These are phyloP conservation scores for Conopomorpha cramerella DNA, from an alignment of 1,140 invertebrate genomes.

Conservation along the genomic window DNA sequence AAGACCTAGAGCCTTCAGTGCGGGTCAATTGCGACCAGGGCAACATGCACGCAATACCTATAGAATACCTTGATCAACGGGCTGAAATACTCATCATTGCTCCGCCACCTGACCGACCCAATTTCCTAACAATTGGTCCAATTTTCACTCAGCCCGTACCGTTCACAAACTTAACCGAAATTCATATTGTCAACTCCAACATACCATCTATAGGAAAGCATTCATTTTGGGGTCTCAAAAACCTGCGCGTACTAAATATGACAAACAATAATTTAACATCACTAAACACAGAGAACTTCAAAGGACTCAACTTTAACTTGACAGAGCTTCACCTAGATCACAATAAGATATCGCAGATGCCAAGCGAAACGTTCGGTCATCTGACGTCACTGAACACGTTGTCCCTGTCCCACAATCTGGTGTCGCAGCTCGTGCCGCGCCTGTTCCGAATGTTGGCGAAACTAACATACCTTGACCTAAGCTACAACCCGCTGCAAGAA, in stretches of 20 bases:
- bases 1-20: constrained; percentile 14
- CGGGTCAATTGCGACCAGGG: constrained; percentile 58
- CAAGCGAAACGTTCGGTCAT: constrained; percentile 74
- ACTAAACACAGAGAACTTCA: constrained; percentile 81
- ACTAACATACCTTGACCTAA: constrained; percentile 72
- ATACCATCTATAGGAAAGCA: constrained; percentile 78
- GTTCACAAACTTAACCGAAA: constrained; percentile 71
- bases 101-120: constrained; percentile 65
- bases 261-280: constrained; percentile 77
- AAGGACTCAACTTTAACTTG: constrained; percentile 73
- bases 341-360: constrained; percentile 75
- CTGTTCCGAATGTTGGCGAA: constrained; percentile 71
- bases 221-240: constrained; percentile 76
- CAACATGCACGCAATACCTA: constrained; percentile 64
- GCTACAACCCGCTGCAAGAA: constrained; percentile 72
- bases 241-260: constrained; percentile 71
- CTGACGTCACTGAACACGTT: constrained; percentile 69
- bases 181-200: constrained; percentile 76
- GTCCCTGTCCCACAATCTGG: constrained; percentile 71
- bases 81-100: constrained; percentile 72
- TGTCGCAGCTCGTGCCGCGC: constrained; percentile 68
- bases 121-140: constrained; percentile 74
- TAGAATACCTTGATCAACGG: constrained; percentile 63
- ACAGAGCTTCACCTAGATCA: constrained; percentile 83
- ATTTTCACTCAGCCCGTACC: constrained; percentile 64